A percentile compares a stretch with the other conserved stretches of the same genome.
Conservation (phyloP, 2,888 invertebrate genomes). For the Cerceris rybyensis region DNA sequence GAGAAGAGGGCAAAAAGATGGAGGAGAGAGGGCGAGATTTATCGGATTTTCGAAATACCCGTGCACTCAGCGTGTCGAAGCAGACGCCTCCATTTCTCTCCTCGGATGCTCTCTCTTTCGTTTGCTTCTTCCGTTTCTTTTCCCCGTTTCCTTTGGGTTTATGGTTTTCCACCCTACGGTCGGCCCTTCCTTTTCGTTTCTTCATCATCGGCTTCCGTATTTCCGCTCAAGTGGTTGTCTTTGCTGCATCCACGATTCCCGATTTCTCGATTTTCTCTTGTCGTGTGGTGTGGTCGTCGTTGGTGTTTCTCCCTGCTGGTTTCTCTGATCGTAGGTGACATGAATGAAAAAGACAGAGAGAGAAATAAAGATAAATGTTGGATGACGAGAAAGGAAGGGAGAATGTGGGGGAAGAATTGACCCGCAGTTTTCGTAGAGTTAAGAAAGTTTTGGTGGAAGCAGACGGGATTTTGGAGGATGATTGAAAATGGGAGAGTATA, state of each 20-base stretch:
- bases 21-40: slow-evolving; percentile 58
- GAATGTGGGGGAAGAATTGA: slow-evolving; percentile 14
- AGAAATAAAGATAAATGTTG: too few species aligned
- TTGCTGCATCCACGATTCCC: background rate
- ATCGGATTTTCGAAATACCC: slow-evolving; percentile 70
- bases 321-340: slow-evolving; percentile 15
- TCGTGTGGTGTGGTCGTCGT: background rate
- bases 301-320: background rate
- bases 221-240: slow-evolving; percentile 11
- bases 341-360: slow-evolving; percentile 7
- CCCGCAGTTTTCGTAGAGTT: slow-evolving; percentile 21
- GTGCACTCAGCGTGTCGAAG: slow-evolving; percentile 66
- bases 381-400: too few species aligned
- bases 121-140: slow-evolving; percentile 6
- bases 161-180: slow-evolving; percentile 3
- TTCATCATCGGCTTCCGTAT: slow-evolving; percentile 26
- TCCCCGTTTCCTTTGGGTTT: slow-evolving; percentile 20
- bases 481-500: slow-evolving; percentile 39
- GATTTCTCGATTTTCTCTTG: background rate
- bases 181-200: slow-evolving; percentile 11
- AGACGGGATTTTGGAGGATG: slow-evolving; percentile 43
- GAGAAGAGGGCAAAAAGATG: background rate
- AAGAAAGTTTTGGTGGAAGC: slow-evolving; percentile 28
- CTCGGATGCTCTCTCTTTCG: slow-evolving; percentile 16
- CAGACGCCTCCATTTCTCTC: slow-evolving; percentile 65